Conservation (phyloP, 2,113 vertebrate genomes). For the Hydrolagus affinis region DNA sequence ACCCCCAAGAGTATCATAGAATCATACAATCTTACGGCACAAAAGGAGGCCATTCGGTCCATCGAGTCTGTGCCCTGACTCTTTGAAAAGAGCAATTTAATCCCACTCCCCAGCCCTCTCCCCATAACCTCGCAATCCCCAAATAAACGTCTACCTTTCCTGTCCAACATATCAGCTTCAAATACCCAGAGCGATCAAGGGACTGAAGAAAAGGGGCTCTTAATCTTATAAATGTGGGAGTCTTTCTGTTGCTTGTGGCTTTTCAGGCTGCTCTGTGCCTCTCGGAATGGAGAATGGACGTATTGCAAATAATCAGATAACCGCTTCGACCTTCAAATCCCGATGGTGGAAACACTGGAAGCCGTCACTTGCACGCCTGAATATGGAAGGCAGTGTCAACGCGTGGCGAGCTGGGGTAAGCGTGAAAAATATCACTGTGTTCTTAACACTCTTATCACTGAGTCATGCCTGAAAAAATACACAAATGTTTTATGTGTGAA, state of each 20-base stretch:
- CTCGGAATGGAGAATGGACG: constrained; percentile 67
- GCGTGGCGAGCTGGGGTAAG: constrained; percentile 80
- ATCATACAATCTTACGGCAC: no score
- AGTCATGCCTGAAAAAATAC: background rate
- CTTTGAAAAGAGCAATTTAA: no score
- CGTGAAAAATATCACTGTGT: background rate
- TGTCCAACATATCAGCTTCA: no score
- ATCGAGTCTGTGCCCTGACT: no score
- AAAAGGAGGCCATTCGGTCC: no score
- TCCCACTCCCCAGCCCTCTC: no score
- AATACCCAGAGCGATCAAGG: no score
- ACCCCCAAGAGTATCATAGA: no score
- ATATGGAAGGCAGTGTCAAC: constrained; percentile 59
- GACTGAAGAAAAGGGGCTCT: no score
- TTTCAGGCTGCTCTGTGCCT: constrained; percentile 70
- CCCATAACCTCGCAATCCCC: no score
- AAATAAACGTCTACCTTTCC: no score
- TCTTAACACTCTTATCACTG: background rate
- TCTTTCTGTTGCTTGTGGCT: constrained; percentile 4
- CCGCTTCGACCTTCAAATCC: constrained; percentile 61
- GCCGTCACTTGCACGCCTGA: constrained; percentile 66
- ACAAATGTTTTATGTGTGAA: background rate
- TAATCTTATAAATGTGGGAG: no score
- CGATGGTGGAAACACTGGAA: constrained; percentile 64
- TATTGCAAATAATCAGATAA: constrained; percentile 60